These are phyloP conservation scores for Pseudococcus viburni DNA, from an alignment of 2,888 invertebrate genomes.

Conservation along the genomic window DNA sequence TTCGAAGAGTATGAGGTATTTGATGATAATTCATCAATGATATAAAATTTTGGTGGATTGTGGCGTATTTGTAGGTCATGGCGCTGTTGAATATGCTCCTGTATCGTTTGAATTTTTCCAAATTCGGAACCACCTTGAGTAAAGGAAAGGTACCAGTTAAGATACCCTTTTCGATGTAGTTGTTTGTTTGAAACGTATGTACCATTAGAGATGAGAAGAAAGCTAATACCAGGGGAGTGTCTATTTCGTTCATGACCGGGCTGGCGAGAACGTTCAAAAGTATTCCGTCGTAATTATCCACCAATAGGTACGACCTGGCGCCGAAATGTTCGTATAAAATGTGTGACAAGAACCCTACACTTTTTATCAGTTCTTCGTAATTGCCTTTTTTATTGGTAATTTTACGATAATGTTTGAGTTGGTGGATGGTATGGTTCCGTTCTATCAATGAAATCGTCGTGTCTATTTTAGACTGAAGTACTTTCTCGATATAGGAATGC, in stretches of 20 bases:
- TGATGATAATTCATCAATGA: not conserved
- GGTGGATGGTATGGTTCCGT: not conserved
- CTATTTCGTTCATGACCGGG: not conserved
- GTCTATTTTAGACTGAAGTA: not conserved
- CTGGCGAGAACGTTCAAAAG: not conserved
- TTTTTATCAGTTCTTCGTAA: slow-evolving; percentile 24
- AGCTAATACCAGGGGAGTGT: not conserved
- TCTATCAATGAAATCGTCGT: not conserved
- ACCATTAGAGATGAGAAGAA: not conserved
- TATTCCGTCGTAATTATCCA: not conserved
- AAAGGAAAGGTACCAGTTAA: slow-evolving; percentile 33
- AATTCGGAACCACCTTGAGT: not conserved
- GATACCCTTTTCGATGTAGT: slow-evolving; percentile 16
- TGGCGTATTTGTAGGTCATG: not conserved
- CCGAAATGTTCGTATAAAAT: slow-evolving; percentile 21
- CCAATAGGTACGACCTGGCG: not conserved
- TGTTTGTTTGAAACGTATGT: slow-evolving; percentile 10
- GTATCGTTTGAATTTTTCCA: not conserved
- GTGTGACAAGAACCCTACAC: not conserved
- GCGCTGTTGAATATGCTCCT: not conserved
- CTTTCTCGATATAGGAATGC: not conserved
- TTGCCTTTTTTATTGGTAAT: not conserved
- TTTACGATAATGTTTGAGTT: slow-evolving; percentile 9
- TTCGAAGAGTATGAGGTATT: not conserved
- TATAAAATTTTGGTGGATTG: not conserved